Percentiles rank a stretch among this genome's conserved stretches.
These are phyloP conservation scores for Ametastegia equiseti DNA, from an alignment of 2,888 invertebrate species.

Conservation along the genomic window DNA sequence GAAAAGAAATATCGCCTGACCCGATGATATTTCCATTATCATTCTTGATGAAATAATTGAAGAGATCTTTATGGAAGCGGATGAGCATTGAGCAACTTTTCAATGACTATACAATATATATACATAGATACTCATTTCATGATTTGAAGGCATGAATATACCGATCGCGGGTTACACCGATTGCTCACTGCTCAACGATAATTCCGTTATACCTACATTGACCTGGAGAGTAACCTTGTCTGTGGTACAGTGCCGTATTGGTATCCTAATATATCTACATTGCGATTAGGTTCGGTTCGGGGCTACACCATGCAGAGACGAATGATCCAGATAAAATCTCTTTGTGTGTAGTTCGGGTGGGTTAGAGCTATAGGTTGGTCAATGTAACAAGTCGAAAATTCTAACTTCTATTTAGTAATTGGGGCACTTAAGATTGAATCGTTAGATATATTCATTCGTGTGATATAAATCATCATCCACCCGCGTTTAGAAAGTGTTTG, in stretches of 20 bases:
- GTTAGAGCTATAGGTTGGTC: not conserved
- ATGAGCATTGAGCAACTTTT: not conserved
- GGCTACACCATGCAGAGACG: not conserved
- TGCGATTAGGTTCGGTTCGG: not conserved
- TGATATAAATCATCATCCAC: constrained; percentile 26
- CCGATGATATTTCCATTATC: too few species aligned
- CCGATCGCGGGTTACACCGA: not conserved
- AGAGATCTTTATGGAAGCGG: not conserved
- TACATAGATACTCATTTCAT: too few species aligned
- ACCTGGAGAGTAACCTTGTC: constrained; percentile 28
- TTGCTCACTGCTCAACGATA: not conserved
- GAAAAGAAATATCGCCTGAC: too few species aligned
- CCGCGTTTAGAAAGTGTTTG: constrained; percentile 36
- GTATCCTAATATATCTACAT: not conserved
- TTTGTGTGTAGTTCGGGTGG: too few species aligned
- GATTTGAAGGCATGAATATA: too few species aligned
- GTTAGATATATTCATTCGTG: constrained; percentile 16
- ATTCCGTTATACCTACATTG: not conserved
- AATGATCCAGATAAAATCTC: constrained; percentile 18
- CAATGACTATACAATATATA: not conserved
- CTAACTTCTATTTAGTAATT: constrained; percentile 28
- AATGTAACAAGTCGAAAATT: not conserved
- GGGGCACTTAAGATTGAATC: constrained; percentile 35
- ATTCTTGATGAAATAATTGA: not conserved
- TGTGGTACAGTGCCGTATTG: not conserved